These are phyloP conservation scores for Porites cylindrica DNA, from an alignment of 92 coral and sea anemone species.

Conservation along the genomic window DNA sequence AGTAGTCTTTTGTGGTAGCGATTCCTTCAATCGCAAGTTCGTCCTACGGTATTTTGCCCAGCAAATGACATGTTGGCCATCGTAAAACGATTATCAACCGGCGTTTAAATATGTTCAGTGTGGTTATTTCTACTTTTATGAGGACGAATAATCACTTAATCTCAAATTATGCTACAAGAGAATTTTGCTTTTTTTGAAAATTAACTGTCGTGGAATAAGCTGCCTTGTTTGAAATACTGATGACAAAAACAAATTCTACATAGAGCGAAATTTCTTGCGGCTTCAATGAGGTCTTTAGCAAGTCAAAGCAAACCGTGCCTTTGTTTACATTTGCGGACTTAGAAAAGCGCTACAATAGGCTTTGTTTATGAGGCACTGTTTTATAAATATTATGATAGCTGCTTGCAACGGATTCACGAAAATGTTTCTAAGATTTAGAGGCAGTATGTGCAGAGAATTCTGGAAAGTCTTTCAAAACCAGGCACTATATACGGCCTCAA, in stretches of 20 bases:
- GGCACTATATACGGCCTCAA: background rate
- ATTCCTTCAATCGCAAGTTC: background rate
- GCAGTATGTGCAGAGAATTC: background rate
- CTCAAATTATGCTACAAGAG: background rate
- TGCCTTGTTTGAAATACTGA: constrained; percentile 18
- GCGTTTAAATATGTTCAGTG: background rate
- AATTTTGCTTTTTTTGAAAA: background rate
- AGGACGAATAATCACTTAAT: background rate
- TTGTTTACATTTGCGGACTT: constrained; percentile 33
- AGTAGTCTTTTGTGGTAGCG: background rate
- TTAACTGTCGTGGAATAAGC: background rate
- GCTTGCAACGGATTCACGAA: background rate
- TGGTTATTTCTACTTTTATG: background rate
- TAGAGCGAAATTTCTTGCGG: constrained; percentile 1
- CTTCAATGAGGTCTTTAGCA: constrained; percentile 13
- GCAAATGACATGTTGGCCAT: background rate
- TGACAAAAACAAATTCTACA: constrained; percentile 21
- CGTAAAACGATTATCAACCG: background rate
- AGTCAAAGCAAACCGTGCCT: constrained; percentile 24
- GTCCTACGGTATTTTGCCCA: background rate
- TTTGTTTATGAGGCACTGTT: constrained; percentile 2
- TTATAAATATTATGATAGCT: background rate
- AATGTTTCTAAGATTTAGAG: background rate
- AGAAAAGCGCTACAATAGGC: constrained; percentile 18
- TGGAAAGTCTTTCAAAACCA: background rate